These are phyloP conservation scores for Deroplatys truncata DNA, from an alignment of 2,888 invertebrate genomes.

Conservation along the genomic window DNA sequence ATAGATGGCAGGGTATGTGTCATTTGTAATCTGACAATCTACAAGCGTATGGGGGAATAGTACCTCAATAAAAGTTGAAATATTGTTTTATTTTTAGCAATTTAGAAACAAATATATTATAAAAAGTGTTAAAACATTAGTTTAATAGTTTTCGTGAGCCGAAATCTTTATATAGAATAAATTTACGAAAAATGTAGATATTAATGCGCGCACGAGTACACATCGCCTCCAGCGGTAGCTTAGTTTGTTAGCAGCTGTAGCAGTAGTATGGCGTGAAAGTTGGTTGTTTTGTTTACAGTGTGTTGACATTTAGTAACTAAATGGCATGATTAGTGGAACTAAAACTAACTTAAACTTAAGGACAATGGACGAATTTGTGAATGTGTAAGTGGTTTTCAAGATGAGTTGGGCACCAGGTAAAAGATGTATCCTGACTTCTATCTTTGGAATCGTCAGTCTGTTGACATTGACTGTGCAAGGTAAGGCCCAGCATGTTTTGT, in stretches of 20 bases:
- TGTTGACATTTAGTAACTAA: conserved; percentile 7
- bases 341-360: not conserved
- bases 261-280: not conserved
- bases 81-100: not conserved
- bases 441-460: conserved; percentile 15
- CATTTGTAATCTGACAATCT: not conserved
- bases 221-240: conserved; percentile 3
- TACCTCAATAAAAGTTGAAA: not conserved
- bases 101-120: not conserved
- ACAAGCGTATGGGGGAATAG: not conserved
- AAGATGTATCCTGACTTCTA: conserved; percentile 9
- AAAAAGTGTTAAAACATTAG: not conserved
- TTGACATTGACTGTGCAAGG: conserved; percentile 22
- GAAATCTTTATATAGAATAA: not conserved
- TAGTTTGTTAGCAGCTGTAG: conserved; percentile 8
- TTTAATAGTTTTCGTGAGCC: not conserved
- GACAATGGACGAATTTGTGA: not conserved
- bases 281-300: not conserved
- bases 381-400: not conserved
- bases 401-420: conserved; percentile 3
- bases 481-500: not conserved
- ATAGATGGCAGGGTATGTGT: not conserved
- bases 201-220: conserved; percentile 1
- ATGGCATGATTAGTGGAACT: not conserved
- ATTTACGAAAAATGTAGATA: not conserved